Conservation (phyloP, 2,113 vertebrate genomes). For the Phyllopteryx taeniolatus region DNA sequence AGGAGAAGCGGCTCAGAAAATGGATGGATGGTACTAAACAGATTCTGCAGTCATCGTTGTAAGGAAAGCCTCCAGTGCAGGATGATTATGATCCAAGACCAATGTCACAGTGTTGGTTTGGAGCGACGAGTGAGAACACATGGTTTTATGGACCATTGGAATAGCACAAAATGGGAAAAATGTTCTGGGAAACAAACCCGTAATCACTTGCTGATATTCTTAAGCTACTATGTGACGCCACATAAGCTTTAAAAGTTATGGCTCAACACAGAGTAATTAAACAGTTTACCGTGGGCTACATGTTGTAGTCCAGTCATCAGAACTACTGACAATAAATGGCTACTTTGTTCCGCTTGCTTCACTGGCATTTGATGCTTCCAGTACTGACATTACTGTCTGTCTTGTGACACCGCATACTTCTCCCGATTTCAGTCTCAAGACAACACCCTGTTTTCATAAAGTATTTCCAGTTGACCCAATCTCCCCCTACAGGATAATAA, state of each 20-base stretch:
- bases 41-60: not conserved
- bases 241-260: conserved; percentile 45
- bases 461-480: conserved; percentile 60
- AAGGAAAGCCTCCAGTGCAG: not conserved
- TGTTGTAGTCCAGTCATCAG: conserved; percentile 19
- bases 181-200: conserved; percentile 5
- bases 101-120: not conserved
- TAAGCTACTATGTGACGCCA: conserved; percentile 52
- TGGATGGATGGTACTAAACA: not conserved
- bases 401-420: conserved; percentile 22
- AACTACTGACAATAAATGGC: conserved; percentile 37
- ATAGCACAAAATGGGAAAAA: not conserved
- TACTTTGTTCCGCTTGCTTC: conserved; percentile 35
- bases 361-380: conserved; percentile 28
- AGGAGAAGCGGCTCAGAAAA: too few relatives aligned
- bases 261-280: conserved; percentile 51
- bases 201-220: conserved; percentile 51
- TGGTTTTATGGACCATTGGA: not conserved
- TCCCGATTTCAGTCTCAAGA: conserved; percentile 21
- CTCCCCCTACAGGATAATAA: conserved; percentile 58
- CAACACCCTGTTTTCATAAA: conserved; percentile 59
- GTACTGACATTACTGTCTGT: conserved; percentile 47
- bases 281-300: conserved; percentile 39
- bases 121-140: not conserved
- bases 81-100: not conserved